These are phyloP conservation scores for Nysson spinosus DNA, from an alignment of 2,888 invertebrate genomes.

Conservation along the genomic window DNA sequence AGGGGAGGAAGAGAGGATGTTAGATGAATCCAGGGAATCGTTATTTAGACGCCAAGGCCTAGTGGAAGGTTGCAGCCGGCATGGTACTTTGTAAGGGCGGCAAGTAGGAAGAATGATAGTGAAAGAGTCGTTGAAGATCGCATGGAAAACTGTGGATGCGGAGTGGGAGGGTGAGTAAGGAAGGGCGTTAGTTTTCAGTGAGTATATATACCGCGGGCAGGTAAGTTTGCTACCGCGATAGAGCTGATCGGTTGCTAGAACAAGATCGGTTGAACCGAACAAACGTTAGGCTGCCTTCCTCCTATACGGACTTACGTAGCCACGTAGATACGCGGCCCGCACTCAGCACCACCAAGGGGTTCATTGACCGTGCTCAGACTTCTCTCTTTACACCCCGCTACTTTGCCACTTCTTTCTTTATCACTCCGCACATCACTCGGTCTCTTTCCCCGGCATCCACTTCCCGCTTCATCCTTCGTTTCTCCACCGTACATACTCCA, in stretches of 20 bases:
- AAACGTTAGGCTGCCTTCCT: constrained; percentile 50
- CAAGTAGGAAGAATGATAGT: constrained; percentile 11
- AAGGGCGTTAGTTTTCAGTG: constrained; percentile 5
- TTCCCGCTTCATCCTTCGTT: constrained; percentile 36
- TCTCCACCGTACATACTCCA: constrained; percentile 61
- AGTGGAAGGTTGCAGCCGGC: constrained; percentile 11
- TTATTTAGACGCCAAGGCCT: constrained; percentile 64
- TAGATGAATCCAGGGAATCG: constrained; percentile 65
- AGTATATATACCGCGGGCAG: constrained; percentile 38
- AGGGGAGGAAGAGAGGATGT: constrained; percentile 40
- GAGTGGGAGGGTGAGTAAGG: not conserved
- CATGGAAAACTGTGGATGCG: constrained; percentile 1
- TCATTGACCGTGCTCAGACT: constrained; percentile 73
- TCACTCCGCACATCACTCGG: constrained; percentile 32
- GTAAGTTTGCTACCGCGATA: constrained; percentile 25
- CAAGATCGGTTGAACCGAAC: constrained; percentile 39
- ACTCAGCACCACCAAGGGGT: constrained; percentile 48
- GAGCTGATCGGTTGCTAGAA: constrained; percentile 22
- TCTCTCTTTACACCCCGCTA: constrained; percentile 13
- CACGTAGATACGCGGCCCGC: constrained; percentile 38
- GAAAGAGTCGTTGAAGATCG: constrained; percentile 10
- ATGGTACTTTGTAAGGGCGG: constrained; percentile 31
- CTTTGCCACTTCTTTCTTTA: constrained; percentile 12
- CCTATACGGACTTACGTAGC: constrained; percentile 36
- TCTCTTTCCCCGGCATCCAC: constrained; percentile 27